These are phyloP conservation scores for Cinara cedri DNA, from an alignment of 2,888 invertebrate genomes.

Conservation along the genomic window DNA sequence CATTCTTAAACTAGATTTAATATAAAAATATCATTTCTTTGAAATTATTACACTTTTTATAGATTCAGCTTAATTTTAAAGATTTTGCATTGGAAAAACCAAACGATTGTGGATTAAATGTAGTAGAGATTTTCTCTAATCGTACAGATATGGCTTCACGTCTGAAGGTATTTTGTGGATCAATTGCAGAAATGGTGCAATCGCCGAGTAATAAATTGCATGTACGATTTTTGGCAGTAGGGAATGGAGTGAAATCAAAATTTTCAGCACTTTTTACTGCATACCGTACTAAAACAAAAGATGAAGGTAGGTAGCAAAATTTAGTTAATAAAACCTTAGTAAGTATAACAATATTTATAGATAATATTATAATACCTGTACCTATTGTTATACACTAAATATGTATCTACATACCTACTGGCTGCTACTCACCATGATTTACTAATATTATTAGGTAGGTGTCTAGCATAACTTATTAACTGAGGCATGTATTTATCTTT, in stretches of 20 bases:
- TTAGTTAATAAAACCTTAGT: too few species aligned
- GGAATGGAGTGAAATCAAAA: conserved; percentile 69
- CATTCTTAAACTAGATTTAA: background rate
- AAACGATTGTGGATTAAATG: conserved; percentile 80
- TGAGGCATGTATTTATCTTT: too few species aligned
- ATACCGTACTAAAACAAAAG: conserved; percentile 69
- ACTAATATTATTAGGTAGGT: too few species aligned
- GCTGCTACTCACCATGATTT: too few species aligned
- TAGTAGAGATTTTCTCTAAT: conserved; percentile 75
- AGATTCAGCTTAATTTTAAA: conserved; percentile 75
- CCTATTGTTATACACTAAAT: too few species aligned
- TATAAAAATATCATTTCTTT: background rate
- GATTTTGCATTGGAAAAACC: conserved; percentile 73
- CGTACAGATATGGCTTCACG: conserved; percentile 68
- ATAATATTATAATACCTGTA: too few species aligned
- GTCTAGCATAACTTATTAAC: too few species aligned
- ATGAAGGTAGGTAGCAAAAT: conserved; percentile 63
- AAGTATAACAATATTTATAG: too few species aligned
- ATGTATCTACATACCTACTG: too few species aligned
- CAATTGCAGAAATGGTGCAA: conserved; percentile 78
- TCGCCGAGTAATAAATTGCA: conserved; percentile 74
- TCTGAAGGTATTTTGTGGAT: conserved; percentile 80
- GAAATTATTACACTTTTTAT: conserved; percentile 57
- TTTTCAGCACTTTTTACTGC: conserved; percentile 80
- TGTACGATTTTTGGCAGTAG: conserved; percentile 75